phyloP scores from a whole-genome alignment of 1,140 invertebrate genomes.

The Oryctes rhinoceros region DNA sequence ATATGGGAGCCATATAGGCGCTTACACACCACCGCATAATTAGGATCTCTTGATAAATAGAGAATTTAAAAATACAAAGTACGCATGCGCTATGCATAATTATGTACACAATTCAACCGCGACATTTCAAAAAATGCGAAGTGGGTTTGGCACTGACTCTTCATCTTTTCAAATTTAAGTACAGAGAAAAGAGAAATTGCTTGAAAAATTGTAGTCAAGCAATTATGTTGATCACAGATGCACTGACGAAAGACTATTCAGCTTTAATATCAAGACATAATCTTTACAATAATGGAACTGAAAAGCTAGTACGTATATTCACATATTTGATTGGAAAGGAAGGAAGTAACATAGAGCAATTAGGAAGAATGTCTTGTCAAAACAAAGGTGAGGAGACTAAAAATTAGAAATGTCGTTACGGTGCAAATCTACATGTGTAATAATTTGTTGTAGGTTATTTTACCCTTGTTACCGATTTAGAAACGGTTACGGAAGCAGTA shows the following conservation, averaged over 20 bases:
- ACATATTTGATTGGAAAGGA: conserved; percentile 97
- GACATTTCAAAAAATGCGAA: too few species aligned
- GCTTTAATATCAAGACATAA: conserved; percentile 90
- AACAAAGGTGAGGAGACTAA: conserved; percentile 78
- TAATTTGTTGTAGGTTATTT: conserved; percentile 76
- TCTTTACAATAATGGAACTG: conserved; percentile 70
- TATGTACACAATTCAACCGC: too few species aligned
- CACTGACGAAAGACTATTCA: conserved; percentile 89
- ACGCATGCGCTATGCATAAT: too few species aligned
- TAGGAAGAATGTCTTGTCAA: conserved; percentile 94
- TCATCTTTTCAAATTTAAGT: conserved; percentile 54
- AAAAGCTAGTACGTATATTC: conserved; percentile 90
- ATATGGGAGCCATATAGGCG: too few species aligned
- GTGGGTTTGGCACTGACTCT: too few species aligned
- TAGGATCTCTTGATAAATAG: too few species aligned
- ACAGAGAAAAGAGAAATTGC: conserved; percentile 67
- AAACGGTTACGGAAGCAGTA: conserved; percentile 93
- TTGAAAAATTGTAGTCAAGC: conserved; percentile 87
- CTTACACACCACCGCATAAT: too few species aligned
- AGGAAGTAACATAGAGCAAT: conserved; percentile 89
- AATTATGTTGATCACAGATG: conserved; percentile 99
- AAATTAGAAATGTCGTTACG: background rate
- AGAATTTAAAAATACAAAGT: too few species aligned
- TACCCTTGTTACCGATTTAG: conserved; percentile 89
- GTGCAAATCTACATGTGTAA: background rate